Evolutionary conservation across 1,140 invertebrate genomes (phyloP), one percentile per base, ranked within the genome.

Genomic region (Centruroides sculpturatus): DNA sequence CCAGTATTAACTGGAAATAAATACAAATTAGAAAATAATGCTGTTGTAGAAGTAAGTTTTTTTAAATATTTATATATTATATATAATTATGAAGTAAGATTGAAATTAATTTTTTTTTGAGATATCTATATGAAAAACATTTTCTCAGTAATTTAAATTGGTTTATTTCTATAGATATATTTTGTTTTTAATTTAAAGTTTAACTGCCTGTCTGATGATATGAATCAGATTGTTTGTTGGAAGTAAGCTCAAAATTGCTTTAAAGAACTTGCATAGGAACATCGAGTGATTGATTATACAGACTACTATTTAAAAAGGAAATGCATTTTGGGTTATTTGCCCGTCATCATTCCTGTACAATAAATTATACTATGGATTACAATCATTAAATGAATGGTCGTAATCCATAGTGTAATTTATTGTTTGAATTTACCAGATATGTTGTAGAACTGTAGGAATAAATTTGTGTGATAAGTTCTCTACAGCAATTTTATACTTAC

Each of bases 11-110:
- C 82, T 52, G 89, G 89, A 23, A 89, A 86, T 70, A 92, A 92
- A 78, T 83, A 51, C 55, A 85, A 89, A 67, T 77, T 98, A 3
- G 87, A 86, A 66, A 87, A 97, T 73, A 96, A 97, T 74, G 90
- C 89, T 64, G 87, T 97, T 4, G 85, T 99, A 61, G 92, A 98
- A 82, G 89, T 92, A 74, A 71, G 71, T 70, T 66, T 67, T n/a
- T 23, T 23, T 23, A 23, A 23, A 23, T 23, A 23, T 51, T 53
- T 23, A 23, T 23, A 23, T 10, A 11, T 10, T 49, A 49, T 49
- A 49, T 3, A 49, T 49, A 23, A 2, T 23, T 23, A 23, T 23
- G 23, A 23, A 23, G 23, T 23, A 23, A 23, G 23, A 2, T 23
- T 23, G 23, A 23, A 50, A 62, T 69, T 65, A 8, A 8, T 23